These are phyloP conservation scores for Azemiops feae DNA, from an alignment of 2,113 vertebrate genomes.

Conservation along the genomic window DNA sequence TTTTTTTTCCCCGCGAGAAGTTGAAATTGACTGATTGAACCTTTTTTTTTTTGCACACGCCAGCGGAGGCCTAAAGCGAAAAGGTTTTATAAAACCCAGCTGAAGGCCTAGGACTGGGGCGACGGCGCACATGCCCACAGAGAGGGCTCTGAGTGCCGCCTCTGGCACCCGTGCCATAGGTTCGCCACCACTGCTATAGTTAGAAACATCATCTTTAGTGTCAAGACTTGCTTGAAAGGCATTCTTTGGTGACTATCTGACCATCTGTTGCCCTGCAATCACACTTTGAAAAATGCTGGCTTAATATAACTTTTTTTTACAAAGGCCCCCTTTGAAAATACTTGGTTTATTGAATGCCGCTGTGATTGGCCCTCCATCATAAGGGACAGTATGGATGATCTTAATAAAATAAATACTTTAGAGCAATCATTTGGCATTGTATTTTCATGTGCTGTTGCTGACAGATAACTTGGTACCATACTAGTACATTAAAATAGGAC, in stretches of 20 bases:
- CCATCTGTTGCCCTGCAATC: neutral
- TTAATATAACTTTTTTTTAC: neutral
- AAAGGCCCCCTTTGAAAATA: neutral
- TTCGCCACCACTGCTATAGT: too few species aligned
- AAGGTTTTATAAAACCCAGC: too few species aligned
- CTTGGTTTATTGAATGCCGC: neutral
- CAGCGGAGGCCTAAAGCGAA: too few species aligned
- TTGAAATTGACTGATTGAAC: too few species aligned
- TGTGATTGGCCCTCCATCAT: neutral
- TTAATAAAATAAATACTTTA: neutral
- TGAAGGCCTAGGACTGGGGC: too few species aligned
- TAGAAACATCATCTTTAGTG: neutral
- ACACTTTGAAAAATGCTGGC: neutral
- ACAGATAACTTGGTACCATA: constrained; percentile 15
- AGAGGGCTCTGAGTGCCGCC: too few species aligned
- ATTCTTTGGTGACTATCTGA: neutral
- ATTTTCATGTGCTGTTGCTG: constrained; percentile 1
- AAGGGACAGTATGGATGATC: neutral
- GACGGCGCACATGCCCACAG: too few species aligned
- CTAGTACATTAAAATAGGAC: neutral
- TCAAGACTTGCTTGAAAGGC: neutral
- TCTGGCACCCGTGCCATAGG: too few species aligned
- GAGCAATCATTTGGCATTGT: neutral
- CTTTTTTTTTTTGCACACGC: too few species aligned
- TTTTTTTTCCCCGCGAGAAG: too few species aligned